Evolutionary conservation across 2,113 vertebrate genomes (phyloP).

Genomic region (Lathamus discolor): DNA sequence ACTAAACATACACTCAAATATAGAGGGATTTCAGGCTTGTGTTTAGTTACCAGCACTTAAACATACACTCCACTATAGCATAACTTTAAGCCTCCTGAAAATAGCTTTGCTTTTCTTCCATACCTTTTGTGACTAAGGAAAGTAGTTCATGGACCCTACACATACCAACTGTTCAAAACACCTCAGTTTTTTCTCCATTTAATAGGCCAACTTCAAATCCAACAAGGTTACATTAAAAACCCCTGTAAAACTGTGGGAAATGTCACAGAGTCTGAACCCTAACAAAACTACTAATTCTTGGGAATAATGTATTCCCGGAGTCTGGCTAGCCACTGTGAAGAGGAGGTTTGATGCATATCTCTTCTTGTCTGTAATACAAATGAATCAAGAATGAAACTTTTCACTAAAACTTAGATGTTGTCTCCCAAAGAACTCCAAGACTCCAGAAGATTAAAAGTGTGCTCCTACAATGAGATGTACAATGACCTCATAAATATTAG

Average conservation of each 20-base stretch:
- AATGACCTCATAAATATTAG: slow-evolving; percentile 4
- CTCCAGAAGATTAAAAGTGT: not conserved
- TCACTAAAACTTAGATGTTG: not conserved
- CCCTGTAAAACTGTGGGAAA: not conserved
- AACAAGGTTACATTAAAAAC: not conserved
- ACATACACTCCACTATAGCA: not conserved
- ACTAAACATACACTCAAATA: not conserved
- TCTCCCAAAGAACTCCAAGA: not conserved
- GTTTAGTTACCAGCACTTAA: not conserved
- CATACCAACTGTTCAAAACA: not conserved
- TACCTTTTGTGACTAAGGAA: not conserved
- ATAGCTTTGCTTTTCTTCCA: not conserved
- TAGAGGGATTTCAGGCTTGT: not conserved
- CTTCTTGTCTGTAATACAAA: not conserved
- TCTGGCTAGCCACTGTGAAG: not conserved
- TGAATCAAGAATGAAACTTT: not conserved
- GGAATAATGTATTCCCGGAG: not conserved
- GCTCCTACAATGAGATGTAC: not conserved
- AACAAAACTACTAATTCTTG: not conserved
- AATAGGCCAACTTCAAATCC: not conserved
- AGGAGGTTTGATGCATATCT: not conserved
- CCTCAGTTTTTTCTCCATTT: not conserved
- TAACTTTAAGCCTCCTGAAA: not conserved
- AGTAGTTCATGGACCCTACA: not conserved
- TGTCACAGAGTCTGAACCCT: not conserved